Conservation (phyloP, 2,113 vertebrate species). For the Jacana jacana region DNA sequence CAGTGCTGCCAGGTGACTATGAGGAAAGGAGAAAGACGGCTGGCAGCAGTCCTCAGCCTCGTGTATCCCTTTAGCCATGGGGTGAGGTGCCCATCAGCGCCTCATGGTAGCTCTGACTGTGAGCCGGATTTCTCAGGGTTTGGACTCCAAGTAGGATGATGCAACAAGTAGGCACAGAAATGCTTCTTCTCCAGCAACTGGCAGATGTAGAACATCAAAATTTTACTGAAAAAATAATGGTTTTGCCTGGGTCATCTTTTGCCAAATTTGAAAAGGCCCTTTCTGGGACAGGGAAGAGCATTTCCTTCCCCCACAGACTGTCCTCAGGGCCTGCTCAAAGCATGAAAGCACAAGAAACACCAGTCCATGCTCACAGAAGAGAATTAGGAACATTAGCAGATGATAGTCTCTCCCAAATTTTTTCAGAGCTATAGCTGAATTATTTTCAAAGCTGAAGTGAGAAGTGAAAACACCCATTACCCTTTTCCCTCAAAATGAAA, state of each 20-base stretch:
- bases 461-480: not conserved
- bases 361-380: not conserved
- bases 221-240: not conserved
- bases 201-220: not conserved
- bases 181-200: not conserved
- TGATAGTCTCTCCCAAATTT: not conserved
- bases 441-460: not conserved
- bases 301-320: not conserved
- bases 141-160: not conserved
- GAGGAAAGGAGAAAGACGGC: not conserved
- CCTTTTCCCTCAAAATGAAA: not conserved
- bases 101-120: not conserved
- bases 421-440: not conserved
- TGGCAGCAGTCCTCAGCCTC: not conserved
- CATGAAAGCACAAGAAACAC: not conserved
- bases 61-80: not conserved
- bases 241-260: not conserved
- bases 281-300: not conserved
- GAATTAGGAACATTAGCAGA: not conserved
- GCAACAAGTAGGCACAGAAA: not conserved
- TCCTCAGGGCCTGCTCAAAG: not conserved
- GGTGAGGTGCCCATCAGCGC: not conserved
- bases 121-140: not conserved
- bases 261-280: not conserved
- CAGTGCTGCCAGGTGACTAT: not conserved